phyloP scores from a whole-genome alignment of 2,113 vertebrate species.

The Oreotrochilus melanogaster region DNA sequence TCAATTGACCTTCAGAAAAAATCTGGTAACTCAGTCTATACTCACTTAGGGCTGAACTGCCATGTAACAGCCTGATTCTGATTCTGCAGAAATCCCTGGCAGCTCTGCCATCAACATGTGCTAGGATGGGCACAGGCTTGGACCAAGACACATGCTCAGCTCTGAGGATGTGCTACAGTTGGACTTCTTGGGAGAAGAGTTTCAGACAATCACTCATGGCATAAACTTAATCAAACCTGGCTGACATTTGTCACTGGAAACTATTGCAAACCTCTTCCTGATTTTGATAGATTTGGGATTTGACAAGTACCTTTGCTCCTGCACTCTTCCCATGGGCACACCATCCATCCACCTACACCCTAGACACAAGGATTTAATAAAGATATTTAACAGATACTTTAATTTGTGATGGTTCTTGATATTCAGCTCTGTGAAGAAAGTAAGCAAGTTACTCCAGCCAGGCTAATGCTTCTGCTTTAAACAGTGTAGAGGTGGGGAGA shows the following conservation, averaged over 20 bases:
- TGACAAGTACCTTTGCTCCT: not conserved
- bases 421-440: not conserved
- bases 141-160: not conserved
- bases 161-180: not conserved
- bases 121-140: not conserved
- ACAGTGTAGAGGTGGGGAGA: not conserved
- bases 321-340: fast-evolving
- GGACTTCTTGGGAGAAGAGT: not conserved
- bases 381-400: not conserved
- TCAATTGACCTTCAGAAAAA: not conserved
- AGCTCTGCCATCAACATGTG: not conserved
- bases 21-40: fast-evolving
- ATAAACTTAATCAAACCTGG: not conserved
- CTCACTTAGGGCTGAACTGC: not conserved
- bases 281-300: not conserved
- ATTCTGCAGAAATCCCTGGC: not conserved
- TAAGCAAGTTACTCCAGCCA: not conserved
- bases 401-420: not conserved
- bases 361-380: not conserved
- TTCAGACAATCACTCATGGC: not conserved
- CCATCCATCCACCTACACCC: not conserved
- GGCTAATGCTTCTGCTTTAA: not conserved
- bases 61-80: not conserved
- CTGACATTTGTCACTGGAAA: not conserved
- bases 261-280: not conserved